Evolutionary conservation across 2,888 invertebrate genomes (phyloP).

Genomic region (Andrena marginata): DNA sequence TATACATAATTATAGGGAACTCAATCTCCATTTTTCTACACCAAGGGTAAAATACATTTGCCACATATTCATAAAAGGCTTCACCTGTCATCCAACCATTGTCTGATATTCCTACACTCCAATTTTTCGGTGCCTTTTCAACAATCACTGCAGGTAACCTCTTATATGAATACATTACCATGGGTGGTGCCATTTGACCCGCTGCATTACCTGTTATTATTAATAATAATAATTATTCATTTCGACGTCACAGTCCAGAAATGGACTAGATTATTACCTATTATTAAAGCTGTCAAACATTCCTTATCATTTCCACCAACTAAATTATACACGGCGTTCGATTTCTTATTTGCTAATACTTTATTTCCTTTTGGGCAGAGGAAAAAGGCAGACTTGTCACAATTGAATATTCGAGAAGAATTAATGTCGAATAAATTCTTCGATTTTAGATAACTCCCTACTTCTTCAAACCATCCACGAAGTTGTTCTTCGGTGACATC

Average conservation of each 20-base stretch:
- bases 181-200: not conserved
- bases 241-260: not conserved
- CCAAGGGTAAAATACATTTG: slow-evolving; percentile 6
- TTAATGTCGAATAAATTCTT: not conserved
- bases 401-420: not conserved
- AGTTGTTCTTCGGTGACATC: not conserved
- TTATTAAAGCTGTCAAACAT: not conserved
- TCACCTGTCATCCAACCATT: slow-evolving; percentile 13
- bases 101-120: not conserved
- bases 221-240: too few species aligned
- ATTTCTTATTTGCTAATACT: not conserved
- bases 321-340: not conserved
- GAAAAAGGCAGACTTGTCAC: not conserved
- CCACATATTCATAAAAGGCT: not conserved
- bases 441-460: not conserved
- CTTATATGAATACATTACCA: not conserved
- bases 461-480: not conserved
- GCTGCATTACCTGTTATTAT: not conserved
- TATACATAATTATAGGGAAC: not conserved
- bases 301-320: not conserved
- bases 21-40: not conserved
- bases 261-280: not conserved
- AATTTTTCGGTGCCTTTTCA: not conserved
- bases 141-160: not conserved
- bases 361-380: not conserved